phyloP scores from a whole-genome alignment of 2,797 vertebrate species.

The Argyrosomus regius region DNA sequence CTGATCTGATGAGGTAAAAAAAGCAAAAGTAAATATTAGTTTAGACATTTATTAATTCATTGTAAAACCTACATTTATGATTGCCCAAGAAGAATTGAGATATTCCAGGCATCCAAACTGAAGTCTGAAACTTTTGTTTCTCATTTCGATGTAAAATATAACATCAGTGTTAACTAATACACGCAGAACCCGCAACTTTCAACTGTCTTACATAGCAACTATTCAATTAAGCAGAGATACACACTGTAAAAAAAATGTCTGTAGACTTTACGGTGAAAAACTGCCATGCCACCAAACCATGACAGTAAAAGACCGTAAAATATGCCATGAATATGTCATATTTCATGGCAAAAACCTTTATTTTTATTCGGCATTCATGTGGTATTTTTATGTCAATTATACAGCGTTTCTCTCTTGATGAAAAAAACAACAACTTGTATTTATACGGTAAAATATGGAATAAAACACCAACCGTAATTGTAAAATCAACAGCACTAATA shows the following conservation, averaged over 20 bases:
- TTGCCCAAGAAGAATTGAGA: neutral
- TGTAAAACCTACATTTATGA: neutral
- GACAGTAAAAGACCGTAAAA: too few relatives aligned
- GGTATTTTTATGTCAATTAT: too few relatives aligned
- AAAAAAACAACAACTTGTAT: too few relatives aligned
- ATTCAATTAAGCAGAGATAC: neutral
- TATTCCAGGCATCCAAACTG: neutral
- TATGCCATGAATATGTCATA: too few relatives aligned
- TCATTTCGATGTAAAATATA: neutral
- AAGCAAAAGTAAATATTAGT: neutral
- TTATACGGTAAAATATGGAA: too few relatives aligned
- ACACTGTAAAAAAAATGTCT: neutral
- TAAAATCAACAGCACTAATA: too few relatives aligned
- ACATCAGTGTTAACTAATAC: neutral
- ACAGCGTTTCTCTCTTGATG: too few relatives aligned
- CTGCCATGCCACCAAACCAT: too few relatives aligned
- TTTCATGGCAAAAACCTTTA: too few relatives aligned
- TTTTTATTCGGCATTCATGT: too few relatives aligned
- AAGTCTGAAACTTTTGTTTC: neutral
- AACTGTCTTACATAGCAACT: neutral
- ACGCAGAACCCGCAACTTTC: neutral
- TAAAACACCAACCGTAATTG: too few relatives aligned
- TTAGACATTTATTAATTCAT: neutral
- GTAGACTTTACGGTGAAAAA: too few relatives aligned
- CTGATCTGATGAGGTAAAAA: conserved; percentile 33